These are phyloP conservation scores for Elgonia sp. DNA, from an alignment of 2,888 invertebrate genomes.

Conservation along the genomic window DNA sequence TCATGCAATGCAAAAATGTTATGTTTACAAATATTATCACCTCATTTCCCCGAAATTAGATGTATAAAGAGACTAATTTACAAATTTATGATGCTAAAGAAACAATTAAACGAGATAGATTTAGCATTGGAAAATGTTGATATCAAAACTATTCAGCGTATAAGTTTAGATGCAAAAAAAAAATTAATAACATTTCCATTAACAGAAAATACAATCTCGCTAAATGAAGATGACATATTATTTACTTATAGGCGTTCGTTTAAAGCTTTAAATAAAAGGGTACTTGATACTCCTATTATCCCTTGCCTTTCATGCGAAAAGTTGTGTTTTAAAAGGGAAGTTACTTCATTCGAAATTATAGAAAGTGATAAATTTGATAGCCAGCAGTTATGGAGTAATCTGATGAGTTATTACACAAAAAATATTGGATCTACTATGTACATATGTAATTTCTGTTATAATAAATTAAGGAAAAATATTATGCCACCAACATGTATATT, in stretches of 20 bases:
- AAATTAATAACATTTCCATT: neutral
- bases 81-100: slow-evolving; percentile 28
- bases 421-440: slow-evolving; percentile 19
- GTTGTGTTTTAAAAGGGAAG: slow-evolving; percentile 6
- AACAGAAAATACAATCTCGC: neutral
- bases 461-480: slow-evolving; percentile 73
- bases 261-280: slow-evolving; percentile 2
- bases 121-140: slow-evolving; percentile 28
- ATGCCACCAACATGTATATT: slow-evolving; percentile 80
- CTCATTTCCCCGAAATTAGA: slow-evolving; percentile 38
- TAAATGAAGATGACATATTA: slow-evolving; percentile 5
- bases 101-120: slow-evolving; percentile 46
- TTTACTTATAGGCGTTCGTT: neutral
- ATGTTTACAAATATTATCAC: slow-evolving; percentile 9
- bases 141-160: slow-evolving; percentile 34
- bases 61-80: slow-evolving; percentile 38
- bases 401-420: neutral
- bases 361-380: neutral
- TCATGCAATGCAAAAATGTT: slow-evolving; percentile 26
- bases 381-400: slow-evolving; percentile 6
- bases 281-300: neutral
- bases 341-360: neutral
- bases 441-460: slow-evolving; percentile 72
- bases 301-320: slow-evolving; percentile 20
- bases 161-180: slow-evolving; percentile 21